Evolutionary conservation across 2,888 invertebrate species (phyloP).

Genomic region (Caenorhabditis japonica): DNA sequence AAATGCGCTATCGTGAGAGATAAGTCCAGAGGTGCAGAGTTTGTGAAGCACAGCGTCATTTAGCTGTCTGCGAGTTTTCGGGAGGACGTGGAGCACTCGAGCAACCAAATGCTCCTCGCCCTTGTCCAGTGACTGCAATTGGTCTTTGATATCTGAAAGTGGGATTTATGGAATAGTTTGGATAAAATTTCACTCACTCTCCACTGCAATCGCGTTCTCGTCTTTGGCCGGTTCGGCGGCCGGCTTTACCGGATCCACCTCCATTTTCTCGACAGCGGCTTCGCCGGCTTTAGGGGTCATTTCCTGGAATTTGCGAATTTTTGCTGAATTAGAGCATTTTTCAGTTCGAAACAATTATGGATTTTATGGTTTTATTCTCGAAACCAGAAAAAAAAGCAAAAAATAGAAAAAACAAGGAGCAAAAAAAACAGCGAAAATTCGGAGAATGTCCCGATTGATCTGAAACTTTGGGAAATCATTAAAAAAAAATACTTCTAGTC

Average conservation of each 20-base stretch:
- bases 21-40: constrained; percentile 20
- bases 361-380: no score
- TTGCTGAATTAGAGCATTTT: not conserved
- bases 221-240: constrained; percentile 53
- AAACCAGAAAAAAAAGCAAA: no score
- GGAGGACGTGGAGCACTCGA: constrained; percentile 68
- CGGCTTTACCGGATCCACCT: constrained; percentile 64
- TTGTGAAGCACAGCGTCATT: constrained; percentile 55
- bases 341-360: not conserved
- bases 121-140: constrained; percentile 64
- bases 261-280: constrained; percentile 65
- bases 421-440: no score
- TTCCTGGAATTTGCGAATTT: constrained; percentile 20
- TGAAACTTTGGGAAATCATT: no score
- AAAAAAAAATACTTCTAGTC: no score
- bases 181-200: constrained; percentile 49
- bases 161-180: not conserved
- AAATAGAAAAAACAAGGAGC: no score
- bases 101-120: constrained; percentile 68
- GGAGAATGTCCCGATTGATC: no score
- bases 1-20: constrained; percentile 1
- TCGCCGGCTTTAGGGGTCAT: constrained; percentile 33
- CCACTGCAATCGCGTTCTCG: constrained; percentile 58
- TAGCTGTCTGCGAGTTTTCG: constrained; percentile 69
- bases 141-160: constrained; percentile 58